phyloP scores from a whole-genome alignment of 2,888 invertebrate genomes.

The Nudaria mundana region DNA sequence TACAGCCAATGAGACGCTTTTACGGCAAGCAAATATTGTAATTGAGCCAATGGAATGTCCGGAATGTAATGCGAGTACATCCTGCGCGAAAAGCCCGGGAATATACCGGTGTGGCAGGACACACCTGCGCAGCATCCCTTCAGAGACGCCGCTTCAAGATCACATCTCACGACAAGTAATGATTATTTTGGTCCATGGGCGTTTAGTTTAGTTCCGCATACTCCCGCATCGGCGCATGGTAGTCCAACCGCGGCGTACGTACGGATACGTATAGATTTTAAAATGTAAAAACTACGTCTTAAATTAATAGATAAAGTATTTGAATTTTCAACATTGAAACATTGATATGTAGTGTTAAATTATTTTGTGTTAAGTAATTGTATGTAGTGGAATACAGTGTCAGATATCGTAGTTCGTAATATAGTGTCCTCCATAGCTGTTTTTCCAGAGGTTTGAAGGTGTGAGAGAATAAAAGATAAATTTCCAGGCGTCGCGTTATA shows the following conservation, averaged over 20 bases:
- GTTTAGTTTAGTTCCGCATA: conserved; percentile 68
- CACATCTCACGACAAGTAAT: conserved; percentile 81
- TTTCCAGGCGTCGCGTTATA: conserved; percentile 17
- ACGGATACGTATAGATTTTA: conserved; percentile 61
- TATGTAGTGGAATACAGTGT: conserved; percentile 10
- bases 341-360: conserved; percentile 16
- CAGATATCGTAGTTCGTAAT: conserved; percentile 12
- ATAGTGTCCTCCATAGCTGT: conserved; percentile 28
- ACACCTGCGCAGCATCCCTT: conserved; percentile 74
- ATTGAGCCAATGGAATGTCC: conserved; percentile 68
- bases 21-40: conserved; percentile 53
- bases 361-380: conserved; percentile 11
- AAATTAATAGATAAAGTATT: conserved; percentile 58
- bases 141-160: conserved; percentile 66
- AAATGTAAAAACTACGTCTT: conserved; percentile 63
- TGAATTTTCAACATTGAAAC: conserved; percentile 30
- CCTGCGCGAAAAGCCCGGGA: conserved; percentile 78
- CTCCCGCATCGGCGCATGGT: conserved; percentile 65
- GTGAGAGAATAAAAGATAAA: conserved; percentile 19
- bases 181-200: conserved; percentile 79
- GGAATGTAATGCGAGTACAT: conserved; percentile 59
- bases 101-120: conserved; percentile 52
- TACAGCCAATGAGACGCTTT: conserved; percentile 49
- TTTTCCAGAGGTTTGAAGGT: conserved; percentile 25
- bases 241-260: conserved; percentile 58